A percentile compares a stretch with the other conserved stretches of the same genome.
Conservation (phyloP, 2,113 vertebrate genomes). For the Galeopterus variegatus region DNA sequence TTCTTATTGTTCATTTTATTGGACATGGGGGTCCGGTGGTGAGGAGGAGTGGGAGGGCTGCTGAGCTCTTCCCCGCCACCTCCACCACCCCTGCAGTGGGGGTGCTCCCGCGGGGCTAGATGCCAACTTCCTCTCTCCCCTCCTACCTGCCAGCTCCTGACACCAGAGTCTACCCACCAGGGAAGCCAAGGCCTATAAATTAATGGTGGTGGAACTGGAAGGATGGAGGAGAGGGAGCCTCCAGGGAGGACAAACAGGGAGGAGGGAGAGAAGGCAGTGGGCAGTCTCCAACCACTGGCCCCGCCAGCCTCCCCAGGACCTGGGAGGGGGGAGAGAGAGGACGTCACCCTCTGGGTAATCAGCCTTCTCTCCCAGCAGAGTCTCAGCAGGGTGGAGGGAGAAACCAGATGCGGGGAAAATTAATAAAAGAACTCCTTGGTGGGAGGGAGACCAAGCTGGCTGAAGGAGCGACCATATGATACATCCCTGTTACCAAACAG, state of each 20-base stretch:
- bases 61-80: not conserved
- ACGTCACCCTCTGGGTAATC: not conserved
- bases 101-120: not conserved
- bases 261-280: not conserved
- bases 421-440: not conserved
- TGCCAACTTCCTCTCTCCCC: not conserved
- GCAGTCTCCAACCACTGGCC: not conserved
- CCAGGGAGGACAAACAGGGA: not conserved
- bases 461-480: not conserved
- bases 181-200: constrained; percentile 34
- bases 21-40: not conserved
- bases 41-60: not conserved
- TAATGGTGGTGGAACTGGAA: constrained; percentile 24
- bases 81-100: not conserved
- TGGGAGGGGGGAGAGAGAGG: not conserved
- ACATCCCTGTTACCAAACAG: not conserved
- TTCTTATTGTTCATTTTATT: not conserved
- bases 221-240: not conserved
- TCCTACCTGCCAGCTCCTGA: not conserved
- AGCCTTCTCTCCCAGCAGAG: not conserved
- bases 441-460: not conserved
- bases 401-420: not conserved
- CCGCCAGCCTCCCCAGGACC: not conserved
- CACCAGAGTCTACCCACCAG: not conserved
- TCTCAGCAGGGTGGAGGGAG: not conserved